A percentile compares a stretch with the other conserved stretches of the same genome.
phyloP scores from a whole-genome alignment of 1,140 invertebrate genomes.

The Drosophila obscura region DNA sequence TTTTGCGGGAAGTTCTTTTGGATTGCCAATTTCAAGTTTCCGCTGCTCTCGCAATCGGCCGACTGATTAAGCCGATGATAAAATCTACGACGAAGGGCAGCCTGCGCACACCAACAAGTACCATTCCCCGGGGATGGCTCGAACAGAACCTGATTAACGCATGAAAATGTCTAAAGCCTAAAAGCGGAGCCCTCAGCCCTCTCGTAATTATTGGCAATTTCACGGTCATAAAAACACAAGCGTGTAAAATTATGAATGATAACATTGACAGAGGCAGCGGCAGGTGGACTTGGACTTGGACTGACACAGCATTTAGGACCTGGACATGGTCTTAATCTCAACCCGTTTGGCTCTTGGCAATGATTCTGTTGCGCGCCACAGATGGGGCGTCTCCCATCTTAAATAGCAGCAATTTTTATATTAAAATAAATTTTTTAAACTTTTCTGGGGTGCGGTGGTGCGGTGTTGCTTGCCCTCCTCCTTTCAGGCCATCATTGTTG shows the following conservation, averaged over 20 bases:
- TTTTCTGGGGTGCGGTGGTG: constrained; percentile 36
- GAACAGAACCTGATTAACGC: constrained; percentile 36
- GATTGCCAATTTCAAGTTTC: constrained; percentile 14
- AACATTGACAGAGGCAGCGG: constrained; percentile 39
- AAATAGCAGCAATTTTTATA: constrained; percentile 73
- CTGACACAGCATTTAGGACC: constrained; percentile 39
- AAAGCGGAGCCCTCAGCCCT: background rate
- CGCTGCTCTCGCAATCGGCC: constrained; percentile 6
- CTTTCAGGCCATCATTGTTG: background rate
- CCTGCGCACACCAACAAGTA: background rate
- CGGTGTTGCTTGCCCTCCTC: background rate
- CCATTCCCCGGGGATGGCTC: too few species aligned
- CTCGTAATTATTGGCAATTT: constrained; percentile 81
- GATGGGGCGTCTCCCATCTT: constrained; percentile 57
- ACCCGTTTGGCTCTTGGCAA: background rate
- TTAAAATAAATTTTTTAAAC: constrained; percentile 62
- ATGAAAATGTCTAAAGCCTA: constrained; percentile 5
- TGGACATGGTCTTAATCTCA: constrained; percentile 41
- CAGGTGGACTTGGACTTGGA: constrained; percentile 31
- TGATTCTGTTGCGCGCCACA: background rate
- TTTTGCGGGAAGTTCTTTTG: background rate
- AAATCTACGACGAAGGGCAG: constrained; percentile 18
- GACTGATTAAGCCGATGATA: constrained; percentile 52
- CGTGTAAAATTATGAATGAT: constrained; percentile 78
- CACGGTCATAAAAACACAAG: constrained; percentile 81